phyloP scores from a whole-genome alignment of 2,113 vertebrate species.

The Manacus vitellinus region DNA sequence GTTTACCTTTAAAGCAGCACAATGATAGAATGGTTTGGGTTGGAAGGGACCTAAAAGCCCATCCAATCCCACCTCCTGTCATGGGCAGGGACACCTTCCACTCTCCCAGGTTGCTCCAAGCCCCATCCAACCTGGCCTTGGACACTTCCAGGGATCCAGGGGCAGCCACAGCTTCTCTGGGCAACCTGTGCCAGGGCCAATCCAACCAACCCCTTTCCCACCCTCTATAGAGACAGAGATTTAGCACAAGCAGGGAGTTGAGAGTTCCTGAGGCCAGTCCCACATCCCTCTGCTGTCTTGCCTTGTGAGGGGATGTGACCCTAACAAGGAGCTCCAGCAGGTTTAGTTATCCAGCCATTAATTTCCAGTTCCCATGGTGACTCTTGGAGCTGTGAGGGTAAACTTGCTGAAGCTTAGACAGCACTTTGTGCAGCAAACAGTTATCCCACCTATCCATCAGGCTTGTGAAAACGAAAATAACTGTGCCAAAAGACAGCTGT shows the following conservation, averaged over 20 bases:
- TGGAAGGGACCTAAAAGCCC: background rate
- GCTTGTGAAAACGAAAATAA: background rate
- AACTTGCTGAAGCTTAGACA: background rate
- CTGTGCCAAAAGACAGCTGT: background rate
- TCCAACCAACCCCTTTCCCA: background rate
- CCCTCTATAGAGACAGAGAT: background rate
- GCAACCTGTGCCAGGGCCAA: background rate
- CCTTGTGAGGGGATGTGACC: rapidly evolving
- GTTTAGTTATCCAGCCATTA: background rate
- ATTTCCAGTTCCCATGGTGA: background rate
- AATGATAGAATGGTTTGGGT: background rate
- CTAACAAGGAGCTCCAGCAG: background rate
- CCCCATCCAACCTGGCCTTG: background rate
- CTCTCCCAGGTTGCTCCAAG: background rate
- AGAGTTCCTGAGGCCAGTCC: background rate
- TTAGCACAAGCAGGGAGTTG: background rate
- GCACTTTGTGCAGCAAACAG: background rate
- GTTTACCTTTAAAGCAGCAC: no score
- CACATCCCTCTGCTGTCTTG: rapidly evolving
- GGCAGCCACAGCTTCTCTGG: background rate
- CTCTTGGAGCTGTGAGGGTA: background rate
- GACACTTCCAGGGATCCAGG: background rate
- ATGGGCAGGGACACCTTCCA: background rate
- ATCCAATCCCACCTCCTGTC: background rate
- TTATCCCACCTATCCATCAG: background rate